phyloP scores from a whole-genome alignment of 2,113 vertebrate species.

The Willisornis vidua region DNA sequence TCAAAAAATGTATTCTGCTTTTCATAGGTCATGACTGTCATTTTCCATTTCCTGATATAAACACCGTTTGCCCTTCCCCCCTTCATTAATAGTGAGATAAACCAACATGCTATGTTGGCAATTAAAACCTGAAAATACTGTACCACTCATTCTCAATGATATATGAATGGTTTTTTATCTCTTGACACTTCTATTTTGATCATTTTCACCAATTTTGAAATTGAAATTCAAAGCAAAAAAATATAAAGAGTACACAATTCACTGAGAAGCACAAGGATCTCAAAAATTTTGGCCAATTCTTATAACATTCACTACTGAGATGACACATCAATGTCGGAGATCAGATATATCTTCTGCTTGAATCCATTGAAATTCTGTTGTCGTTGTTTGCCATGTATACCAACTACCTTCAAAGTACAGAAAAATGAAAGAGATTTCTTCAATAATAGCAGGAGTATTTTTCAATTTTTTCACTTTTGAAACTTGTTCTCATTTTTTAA shows the following conservation, averaged over 20 bases:
- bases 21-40: constrained; percentile 35
- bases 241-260: not conserved
- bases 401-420: not conserved
- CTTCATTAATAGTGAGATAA: not conserved
- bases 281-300: not conserved
- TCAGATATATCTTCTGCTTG: not conserved
- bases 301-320: not conserved
- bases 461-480: not conserved
- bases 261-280: constrained; percentile 8
- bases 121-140: not conserved
- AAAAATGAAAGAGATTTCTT: not conserved
- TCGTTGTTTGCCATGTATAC: not conserved
- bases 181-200: constrained; percentile 22
- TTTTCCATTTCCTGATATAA: constrained; percentile 33
- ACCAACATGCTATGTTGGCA: not conserved
- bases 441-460: not conserved
- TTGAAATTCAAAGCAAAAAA: constrained; percentile 27
- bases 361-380: not conserved
- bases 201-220: constrained; percentile 47
- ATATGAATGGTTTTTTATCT: not conserved
- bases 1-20: constrained; percentile 38
- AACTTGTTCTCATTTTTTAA: not conserved
- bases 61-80: not conserved
- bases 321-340: not conserved
- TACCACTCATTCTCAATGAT: not conserved